Base-by-base conservation (phyloP, 2,888 invertebrate species). In the Orgyia antiqua region DNA sequence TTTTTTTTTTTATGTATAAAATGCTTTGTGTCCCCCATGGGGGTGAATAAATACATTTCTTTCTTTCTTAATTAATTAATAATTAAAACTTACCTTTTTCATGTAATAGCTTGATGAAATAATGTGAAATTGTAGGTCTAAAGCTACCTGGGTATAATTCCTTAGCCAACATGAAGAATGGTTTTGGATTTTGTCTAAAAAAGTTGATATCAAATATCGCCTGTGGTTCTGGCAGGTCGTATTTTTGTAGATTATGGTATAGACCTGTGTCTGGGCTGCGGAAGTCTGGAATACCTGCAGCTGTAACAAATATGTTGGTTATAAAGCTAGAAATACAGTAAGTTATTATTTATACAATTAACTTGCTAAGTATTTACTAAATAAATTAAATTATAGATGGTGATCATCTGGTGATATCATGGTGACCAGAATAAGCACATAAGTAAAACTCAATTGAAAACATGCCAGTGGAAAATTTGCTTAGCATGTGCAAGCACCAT, bases 201-300 rank as follows among this genome's bases (percentile, higher is more conserved):
- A 93, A 98, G 35, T 91, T 91, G 30, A 98, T 88, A 64, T 96
- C 95, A 69, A 99, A 99, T 53, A 99, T 94, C 1, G 96, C 94
- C 66, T 95, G 93, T 0, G 98, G 97, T 77, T 95, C 90, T 0
- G 97, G 96, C 24, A 99, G 83, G 47, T 97, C 91, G 71, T 97
- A 98, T 67, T 97, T 95, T 52, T 93, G 90, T 25, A 99, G 84
- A 69, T 98, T 97, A 68, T 94, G 90, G 68, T 98, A 99, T 1
- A 99, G 86, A 0, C 98, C 98, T 31, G 94, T 94, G 13, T 93
- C 94, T 0, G 97, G 97, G 10, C 96, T 95, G 11, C 98, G 91
- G 70, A 98, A 98, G 70, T 98, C 98, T 10, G 98, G 98, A 51
- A 98, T 98, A 18, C 98, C 98, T 32, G 96, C 96, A 58, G 96